Evolutionary conservation across 2,113 vertebrate species (phyloP).

Genomic region (Columbina picui): DNA sequence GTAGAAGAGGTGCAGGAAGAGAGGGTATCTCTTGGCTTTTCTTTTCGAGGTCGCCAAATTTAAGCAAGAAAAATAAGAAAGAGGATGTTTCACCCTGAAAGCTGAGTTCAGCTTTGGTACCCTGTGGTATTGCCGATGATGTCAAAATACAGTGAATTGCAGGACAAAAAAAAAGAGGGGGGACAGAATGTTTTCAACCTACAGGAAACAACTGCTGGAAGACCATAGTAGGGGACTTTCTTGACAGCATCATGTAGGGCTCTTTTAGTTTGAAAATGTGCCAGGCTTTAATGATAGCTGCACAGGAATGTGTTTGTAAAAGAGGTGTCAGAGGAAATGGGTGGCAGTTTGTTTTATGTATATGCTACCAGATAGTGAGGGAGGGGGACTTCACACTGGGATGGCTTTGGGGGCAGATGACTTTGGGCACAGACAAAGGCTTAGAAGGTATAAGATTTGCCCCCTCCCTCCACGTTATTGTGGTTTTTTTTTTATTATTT

Average conservation of each 20-base stretch:
- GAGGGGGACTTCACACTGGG: background rate
- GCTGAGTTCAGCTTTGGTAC: background rate
- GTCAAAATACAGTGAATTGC: background rate
- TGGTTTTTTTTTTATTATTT: background rate
- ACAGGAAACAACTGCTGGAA: background rate
- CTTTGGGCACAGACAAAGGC: background rate
- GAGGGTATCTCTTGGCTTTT: background rate
- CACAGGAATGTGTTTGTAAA: background rate
- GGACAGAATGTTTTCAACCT: background rate
- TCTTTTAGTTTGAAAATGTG: background rate
- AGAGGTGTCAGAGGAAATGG: background rate
- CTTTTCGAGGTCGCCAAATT: background rate
- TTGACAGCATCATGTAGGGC: background rate
- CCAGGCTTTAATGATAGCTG: background rate
- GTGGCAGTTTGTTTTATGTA: background rate
- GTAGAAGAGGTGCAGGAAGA: background rate
- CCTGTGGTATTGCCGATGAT: background rate
- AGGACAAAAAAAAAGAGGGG: background rate
- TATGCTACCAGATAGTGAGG: background rate
- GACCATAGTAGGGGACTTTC: background rate
- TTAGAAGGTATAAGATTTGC: background rate
- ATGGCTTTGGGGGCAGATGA: background rate
- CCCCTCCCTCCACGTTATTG: background rate
- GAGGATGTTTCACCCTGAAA: background rate
- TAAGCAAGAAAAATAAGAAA: background rate